Conservation (phyloP, 2,888 invertebrate genomes). For the Archips xylosteana region DNA sequence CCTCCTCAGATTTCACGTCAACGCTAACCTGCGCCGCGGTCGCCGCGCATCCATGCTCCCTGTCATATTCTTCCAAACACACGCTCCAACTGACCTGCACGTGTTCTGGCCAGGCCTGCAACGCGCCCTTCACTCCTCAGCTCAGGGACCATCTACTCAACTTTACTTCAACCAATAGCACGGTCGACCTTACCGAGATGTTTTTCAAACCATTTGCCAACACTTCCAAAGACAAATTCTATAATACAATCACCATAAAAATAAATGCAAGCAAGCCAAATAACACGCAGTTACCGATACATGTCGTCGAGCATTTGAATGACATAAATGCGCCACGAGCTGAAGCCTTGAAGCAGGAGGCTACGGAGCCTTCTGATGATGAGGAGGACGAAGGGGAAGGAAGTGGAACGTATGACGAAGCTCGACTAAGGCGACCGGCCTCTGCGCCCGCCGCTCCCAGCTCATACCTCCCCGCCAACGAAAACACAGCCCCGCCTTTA, state of each 20-base stretch:
- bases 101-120: constrained; percentile 69
- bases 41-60: constrained; percentile 58
- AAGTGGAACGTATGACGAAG: constrained; percentile 71
- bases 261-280: constrained; percentile 23
- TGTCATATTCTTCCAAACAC: constrained; percentile 57
- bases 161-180: constrained; percentile 58
- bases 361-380: constrained; percentile 74
- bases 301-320: constrained; percentile 43
- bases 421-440: constrained; percentile 62
- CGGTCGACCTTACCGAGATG: constrained; percentile 55
- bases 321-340: constrained; percentile 59
- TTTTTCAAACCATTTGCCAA: constrained; percentile 67
- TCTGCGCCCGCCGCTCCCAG: constrained; percentile 75
- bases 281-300: constrained; percentile 42
- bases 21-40: constrained; percentile 62
- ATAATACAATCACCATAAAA: constrained; percentile 58
- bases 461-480: constrained; percentile 71
- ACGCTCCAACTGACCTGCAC: constrained; percentile 66
- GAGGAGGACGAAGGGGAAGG: constrained; percentile 79
- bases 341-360: constrained; percentile 71
- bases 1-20: constrained; percentile 66
- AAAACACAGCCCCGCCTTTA: constrained; percentile 59
- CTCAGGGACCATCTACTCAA: constrained; percentile 64
- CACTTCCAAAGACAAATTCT: constrained; percentile 56
- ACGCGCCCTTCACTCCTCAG: constrained; percentile 64